These are phyloP conservation scores for Nymphalis urticae DNA, from an alignment of 2,888 invertebrate species.

Conservation along the genomic window DNA sequence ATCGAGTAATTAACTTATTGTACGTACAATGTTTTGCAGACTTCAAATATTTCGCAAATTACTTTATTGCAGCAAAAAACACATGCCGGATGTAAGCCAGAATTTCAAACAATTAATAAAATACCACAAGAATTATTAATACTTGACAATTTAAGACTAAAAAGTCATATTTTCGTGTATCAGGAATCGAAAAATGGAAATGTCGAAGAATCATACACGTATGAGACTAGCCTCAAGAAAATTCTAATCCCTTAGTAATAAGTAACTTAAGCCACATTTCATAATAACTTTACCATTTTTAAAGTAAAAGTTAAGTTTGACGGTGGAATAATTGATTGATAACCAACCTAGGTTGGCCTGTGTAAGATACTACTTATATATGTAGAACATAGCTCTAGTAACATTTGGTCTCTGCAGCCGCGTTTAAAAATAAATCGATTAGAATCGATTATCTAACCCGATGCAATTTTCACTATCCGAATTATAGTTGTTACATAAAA, in stretches of 20 bases:
- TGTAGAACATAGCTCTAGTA: background rate
- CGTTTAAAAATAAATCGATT: background rate
- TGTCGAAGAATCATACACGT: background rate
- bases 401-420: background rate
- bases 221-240: no score
- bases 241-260: no score
- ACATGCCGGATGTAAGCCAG: conserved; percentile 2
- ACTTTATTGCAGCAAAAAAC: conserved; percentile 5
- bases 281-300: no score
- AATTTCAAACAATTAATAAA: conserved; percentile 9
- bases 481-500: conserved; percentile 45
- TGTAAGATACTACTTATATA: background rate
- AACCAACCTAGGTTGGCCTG: no score
- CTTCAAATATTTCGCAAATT: conserved; percentile 5
- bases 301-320: no score
- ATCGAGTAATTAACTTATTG: conserved; percentile 2
- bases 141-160: conserved; percentile 3
- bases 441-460: conserved; percentile 5
- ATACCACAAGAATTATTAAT: conserved; percentile 6
- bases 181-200: background rate
- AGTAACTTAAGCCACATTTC: no score
- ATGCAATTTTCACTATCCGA: conserved; percentile 5
- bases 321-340: no score
- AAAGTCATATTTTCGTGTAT: background rate
- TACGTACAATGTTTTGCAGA: conserved; percentile 9